phyloP scores from a whole-genome alignment of 2,113 vertebrate genomes.

The Puma concolor region DNA sequence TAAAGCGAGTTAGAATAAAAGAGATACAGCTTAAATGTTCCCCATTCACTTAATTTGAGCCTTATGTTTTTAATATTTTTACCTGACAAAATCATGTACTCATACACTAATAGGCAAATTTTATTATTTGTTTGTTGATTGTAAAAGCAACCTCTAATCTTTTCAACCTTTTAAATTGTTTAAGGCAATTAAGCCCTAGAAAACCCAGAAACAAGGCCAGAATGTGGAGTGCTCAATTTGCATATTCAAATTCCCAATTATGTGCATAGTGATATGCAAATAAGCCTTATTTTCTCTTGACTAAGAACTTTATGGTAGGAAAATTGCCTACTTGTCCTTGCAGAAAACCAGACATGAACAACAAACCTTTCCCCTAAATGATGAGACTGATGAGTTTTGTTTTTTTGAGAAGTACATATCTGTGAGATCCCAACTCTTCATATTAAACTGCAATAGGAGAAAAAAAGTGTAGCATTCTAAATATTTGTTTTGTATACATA shows the following conservation, averaged over 20 bases:
- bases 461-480: neutral
- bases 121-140: slow-evolving; percentile 38
- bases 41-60: neutral
- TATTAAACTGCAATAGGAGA: neutral
- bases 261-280: slow-evolving; percentile 62
- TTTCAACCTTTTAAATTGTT: slow-evolving; percentile 53
- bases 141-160: slow-evolving; percentile 48
- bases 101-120: neutral
- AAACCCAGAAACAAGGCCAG: slow-evolving; percentile 60
- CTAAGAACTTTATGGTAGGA: slow-evolving; percentile 23
- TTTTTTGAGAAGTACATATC: neutral
- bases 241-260: slow-evolving; percentile 61
- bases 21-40: neutral
- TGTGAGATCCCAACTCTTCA: neutral
- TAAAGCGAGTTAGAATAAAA: neutral
- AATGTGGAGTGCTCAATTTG: slow-evolving; percentile 44
- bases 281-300: slow-evolving; percentile 48
- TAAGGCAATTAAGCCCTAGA: slow-evolving; percentile 52
- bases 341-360: neutral
- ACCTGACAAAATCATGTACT: neutral
- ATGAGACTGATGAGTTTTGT: neutral
- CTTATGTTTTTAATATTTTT: neutral
- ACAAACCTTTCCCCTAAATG: neutral
- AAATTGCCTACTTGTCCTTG: slow-evolving; percentile 32
- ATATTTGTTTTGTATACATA: neutral